Evolutionary conservation across 1,140 invertebrate species (phyloP), one percentile per base, ranked within the genome.

Genomic region (Diabrotica virgifera): DNA sequence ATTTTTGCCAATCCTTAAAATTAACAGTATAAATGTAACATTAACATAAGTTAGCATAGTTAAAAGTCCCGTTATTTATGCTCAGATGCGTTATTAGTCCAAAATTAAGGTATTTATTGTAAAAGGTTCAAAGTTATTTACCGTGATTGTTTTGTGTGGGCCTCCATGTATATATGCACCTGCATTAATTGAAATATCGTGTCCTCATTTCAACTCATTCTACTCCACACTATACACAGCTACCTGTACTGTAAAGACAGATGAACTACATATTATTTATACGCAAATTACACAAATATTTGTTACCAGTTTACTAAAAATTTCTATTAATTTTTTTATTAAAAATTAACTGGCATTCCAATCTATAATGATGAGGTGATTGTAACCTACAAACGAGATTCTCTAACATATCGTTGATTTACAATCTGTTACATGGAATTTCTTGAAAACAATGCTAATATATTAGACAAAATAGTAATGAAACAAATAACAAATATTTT

Each of bases 181-280:
- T 62, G 60, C 52, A 62, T 54, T 54, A 38, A 62, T 62, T 53
- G 52, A 12, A 62, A 60, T 60, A 60, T 50, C 52, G 36, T 62
- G 60, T 36, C 60, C 60, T 62, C 60, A 51, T 62, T 62, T 55
- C 8, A 37, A 46, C 60, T 62, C 60, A 46, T 62, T 62, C 37
- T 12, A 12, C 13, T 53, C 8, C 60, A 61, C 52, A 54, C 60
- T 55, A 62, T 54, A 53, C 50, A 54, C 36, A 37, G 51, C 6
- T 38, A 36, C 51, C 51, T 62, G 52, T 37, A 52, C 12, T 11
- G 35, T 24, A 14, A 36, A n/a, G 12, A 12, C 60, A 40, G 60
- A 53, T 62, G 52, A 55, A 62, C 60, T 62, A 62, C 52, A 62
- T 62, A 54, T 62, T n/a, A 62, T 53, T 36, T 24, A 24, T 24